Conservation (phyloP, 37 sponge, comb jelly and placozoan species). For the Oopsacas minuta region DNA sequence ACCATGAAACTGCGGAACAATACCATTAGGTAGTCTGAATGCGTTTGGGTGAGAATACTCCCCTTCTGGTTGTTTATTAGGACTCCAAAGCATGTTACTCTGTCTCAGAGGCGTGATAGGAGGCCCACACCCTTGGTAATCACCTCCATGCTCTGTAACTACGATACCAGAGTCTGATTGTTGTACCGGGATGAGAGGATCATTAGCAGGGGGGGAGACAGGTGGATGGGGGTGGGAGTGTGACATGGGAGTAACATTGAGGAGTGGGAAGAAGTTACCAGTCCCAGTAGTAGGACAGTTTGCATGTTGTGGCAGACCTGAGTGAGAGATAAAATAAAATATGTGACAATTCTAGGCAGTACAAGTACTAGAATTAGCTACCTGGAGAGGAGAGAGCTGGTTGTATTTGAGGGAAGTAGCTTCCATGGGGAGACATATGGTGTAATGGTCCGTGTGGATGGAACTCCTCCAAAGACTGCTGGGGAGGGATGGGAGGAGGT, state of each 20-base stretch:
- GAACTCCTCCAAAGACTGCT: background rate
- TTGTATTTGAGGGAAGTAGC: background rate
- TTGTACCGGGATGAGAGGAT: background rate
- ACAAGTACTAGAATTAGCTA: background rate
- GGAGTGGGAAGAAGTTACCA: conserved; percentile 14
- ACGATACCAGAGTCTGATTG: background rate
- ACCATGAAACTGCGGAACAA: background rate
- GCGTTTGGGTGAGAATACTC: background rate
- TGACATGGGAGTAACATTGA: background rate
- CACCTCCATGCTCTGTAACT: background rate
- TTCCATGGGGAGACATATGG: background rate
- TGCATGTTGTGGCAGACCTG: background rate
- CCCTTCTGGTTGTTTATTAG: background rate
- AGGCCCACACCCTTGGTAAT: background rate
- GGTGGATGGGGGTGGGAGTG: background rate
- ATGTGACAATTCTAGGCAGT: background rate
- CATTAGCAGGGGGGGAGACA: background rate
- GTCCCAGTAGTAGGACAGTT: background rate
- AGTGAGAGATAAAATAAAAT: background rate
- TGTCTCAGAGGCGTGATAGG: background rate
- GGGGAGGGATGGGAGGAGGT: background rate
- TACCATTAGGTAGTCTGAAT: background rate
- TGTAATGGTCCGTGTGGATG: background rate
- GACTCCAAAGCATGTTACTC: background rate
- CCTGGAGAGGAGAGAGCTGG: background rate